Evolutionary conservation across 2,797 vertebrate species (phyloP).

Genomic region (Acanthurus leucopareius): DNA sequence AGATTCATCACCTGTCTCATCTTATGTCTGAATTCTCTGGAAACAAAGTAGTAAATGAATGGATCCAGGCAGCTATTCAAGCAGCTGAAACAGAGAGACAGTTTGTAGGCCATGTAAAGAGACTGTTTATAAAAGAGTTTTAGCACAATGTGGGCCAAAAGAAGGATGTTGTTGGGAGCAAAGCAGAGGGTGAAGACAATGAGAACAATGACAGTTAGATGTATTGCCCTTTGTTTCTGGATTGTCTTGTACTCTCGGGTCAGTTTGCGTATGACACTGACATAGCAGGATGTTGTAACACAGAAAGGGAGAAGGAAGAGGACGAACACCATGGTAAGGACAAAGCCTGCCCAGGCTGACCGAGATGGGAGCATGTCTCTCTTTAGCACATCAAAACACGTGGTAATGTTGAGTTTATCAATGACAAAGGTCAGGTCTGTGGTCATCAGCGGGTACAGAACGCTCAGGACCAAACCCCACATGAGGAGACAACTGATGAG

Average conservation of each 20-base stretch:
- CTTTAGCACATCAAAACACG: conserved; percentile 94
- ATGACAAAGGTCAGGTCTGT: conserved; percentile 89
- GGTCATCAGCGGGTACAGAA: conserved; percentile 88
- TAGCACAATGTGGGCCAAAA: conserved; percentile 87
- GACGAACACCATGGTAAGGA: conserved; percentile 85
- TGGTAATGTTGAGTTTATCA: conserved; percentile 86
- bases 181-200: conserved; percentile 91
- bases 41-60: conserved; percentile 97
- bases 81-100: conserved; percentile 92
- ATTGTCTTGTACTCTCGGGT: conserved; percentile 71
- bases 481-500: conserved; percentile 82
- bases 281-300: conserved; percentile 91
- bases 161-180: conserved; percentile 92
- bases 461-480: conserved; percentile 87
- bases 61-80: conserved; percentile 95
- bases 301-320: conserved; percentile 92
- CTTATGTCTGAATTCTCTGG: conserved; percentile 91
- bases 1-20: conserved; percentile 82
- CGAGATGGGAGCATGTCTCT: conserved; percentile 87
- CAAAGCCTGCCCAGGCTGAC: conserved; percentile 87
- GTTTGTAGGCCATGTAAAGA: conserved; percentile 91
- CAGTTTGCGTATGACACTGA: conserved; percentile 88
- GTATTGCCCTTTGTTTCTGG: conserved; percentile 87
- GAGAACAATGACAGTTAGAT: conserved; percentile 87
- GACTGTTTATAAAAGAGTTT: conserved; percentile 83